Base-by-base conservation (phyloP, 2,888 invertebrate genomes). In the Scrobipalpa atriplicella region DNA sequence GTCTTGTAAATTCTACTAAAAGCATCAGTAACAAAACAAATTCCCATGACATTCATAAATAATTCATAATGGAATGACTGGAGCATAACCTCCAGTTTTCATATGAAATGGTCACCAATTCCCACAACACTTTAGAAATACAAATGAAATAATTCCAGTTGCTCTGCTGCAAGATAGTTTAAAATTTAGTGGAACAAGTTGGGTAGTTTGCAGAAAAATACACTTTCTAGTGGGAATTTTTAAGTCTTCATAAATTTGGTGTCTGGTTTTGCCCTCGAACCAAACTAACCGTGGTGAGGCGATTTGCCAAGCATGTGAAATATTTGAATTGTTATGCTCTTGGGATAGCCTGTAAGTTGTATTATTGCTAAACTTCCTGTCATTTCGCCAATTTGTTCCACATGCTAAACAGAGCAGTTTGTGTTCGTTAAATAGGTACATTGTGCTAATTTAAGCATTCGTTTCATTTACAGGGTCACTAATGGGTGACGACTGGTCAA, bases 401-500 rank as follows among this genome's bases (percentile, higher is more conserved):
- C 19, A 11, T 19, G 11, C 29, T 6, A 56, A 2, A 21, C 19
- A 5, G 16, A 51, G 47, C 16, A 51, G 8, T 16, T 51, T 51
- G n/a, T 51, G n/a, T 9, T 9, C 19, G 18, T 5, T 19, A 52
- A 52, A 52, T 52, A 52, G 18, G 9, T 52, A 51, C n/a, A 91
- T 87, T 3, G 16, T 19, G 9, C 10, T 2, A 36, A 58, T 2
- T 38, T 38, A 21, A 29, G 7, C 9, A 11, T 11, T 13, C 2
- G 11, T 56, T 19, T 38, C 16, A 70, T 63, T 83, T 85, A n/a
- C 83, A 94, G 94, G 89, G 73, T 93, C 94, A 1, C 81, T 93
- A 63, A 88, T 86, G n/a, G 94, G 94, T 67, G 92, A 93, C 56
- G 94, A 94, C 76, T 94, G 94, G 94, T 93, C 92, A 5, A 91